Conservation (phyloP, 2,113 vertebrate genomes). For the Chaetodon auriga region DNA sequence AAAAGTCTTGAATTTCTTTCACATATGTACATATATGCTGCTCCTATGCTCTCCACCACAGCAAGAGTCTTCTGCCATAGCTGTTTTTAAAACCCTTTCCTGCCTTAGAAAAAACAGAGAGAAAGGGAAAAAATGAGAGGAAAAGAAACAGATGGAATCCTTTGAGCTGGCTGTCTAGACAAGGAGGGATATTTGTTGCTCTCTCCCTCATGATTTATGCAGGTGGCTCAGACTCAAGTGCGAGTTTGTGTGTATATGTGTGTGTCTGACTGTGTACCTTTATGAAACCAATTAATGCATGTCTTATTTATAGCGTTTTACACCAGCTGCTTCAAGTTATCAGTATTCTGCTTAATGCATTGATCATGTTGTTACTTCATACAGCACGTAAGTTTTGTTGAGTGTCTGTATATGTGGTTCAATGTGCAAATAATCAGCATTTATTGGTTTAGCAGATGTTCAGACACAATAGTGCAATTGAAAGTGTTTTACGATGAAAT, state of each 20-base stretch:
- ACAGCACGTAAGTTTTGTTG: background rate
- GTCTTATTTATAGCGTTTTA: background rate
- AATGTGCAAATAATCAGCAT: background rate
- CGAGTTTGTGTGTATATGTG: constrained; percentile 18
- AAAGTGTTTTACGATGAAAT: background rate
- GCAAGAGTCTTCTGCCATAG: constrained; percentile 61
- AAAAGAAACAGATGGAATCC: constrained; percentile 77
- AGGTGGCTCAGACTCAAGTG: constrained; percentile 26
- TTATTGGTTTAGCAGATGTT: background rate
- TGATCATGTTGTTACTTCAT: background rate
- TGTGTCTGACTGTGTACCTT: constrained; percentile 31
- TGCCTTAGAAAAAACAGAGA: constrained; percentile 70
- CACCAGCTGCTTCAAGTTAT: background rate
- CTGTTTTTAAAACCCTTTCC: constrained; percentile 71
- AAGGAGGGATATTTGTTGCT: constrained; percentile 78
- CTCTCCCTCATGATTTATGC: constrained; percentile 63
- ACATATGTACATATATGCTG: constrained; percentile 33
- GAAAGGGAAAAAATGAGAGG: constrained; percentile 61
- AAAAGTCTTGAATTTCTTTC: constrained; percentile 47
- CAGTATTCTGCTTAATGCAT: background rate
- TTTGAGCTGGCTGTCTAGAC: constrained; percentile 82
- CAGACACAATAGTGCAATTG: no score
- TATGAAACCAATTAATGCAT: constrained; percentile 13
- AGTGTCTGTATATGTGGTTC: background rate
- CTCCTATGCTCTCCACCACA: constrained; percentile 58